Evolutionary conservation across 2,797 vertebrate genomes (phyloP).

Genomic region (Mergus octosetaceus): DNA sequence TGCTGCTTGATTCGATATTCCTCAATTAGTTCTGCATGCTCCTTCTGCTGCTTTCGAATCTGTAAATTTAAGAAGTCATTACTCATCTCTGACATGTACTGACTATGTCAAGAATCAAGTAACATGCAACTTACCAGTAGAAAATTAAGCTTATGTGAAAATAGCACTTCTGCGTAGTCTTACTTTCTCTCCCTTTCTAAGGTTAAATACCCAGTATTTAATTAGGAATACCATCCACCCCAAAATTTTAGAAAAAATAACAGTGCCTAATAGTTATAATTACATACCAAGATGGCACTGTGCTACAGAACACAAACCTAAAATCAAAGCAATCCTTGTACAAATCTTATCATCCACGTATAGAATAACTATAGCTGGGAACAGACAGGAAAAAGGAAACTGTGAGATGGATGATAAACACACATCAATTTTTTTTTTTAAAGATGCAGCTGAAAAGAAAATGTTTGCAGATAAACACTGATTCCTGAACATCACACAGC

Average conservation of each 20-base stretch:
- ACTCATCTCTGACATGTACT: neutral
- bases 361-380: neutral
- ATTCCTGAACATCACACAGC: neutral
- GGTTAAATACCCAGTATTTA: neutral
- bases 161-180: neutral
- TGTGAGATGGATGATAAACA: neutral
- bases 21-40: slow-evolving; percentile 96
- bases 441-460: neutral
- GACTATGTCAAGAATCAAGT: neutral
- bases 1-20: slow-evolving; percentile 96
- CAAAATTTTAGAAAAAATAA: neutral
- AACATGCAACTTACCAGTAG: neutral
- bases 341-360: neutral
- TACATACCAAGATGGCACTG: neutral
- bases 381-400: neutral
- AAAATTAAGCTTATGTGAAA: neutral
- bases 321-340: neutral
- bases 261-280: neutral
- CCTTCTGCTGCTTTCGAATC: slow-evolving; percentile 99
- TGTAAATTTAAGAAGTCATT: slow-evolving; percentile 56
- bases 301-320: neutral
- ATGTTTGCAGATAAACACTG: neutral
- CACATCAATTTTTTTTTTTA: neutral
- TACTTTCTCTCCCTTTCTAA: neutral
- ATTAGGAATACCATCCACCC: neutral